Base-by-base conservation (phyloP, 2,888 invertebrate genomes). In the Petrophora chlorosata region DNA sequence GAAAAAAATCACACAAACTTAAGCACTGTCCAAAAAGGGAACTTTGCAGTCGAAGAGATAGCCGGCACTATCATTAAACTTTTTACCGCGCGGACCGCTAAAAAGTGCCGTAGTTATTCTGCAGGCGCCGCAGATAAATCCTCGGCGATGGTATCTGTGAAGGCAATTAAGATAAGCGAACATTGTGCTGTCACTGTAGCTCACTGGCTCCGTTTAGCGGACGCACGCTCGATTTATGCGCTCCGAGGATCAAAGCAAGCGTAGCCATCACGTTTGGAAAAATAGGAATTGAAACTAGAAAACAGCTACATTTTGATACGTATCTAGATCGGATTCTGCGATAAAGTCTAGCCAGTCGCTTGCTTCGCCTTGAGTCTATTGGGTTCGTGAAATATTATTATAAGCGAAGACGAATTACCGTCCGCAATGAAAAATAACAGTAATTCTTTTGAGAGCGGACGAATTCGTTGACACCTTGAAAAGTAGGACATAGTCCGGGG, bases 131-230 rank as follows among this genome's bases (percentile, higher is more conserved):
- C 73, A 75, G 83, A 85, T 86, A 85, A 83, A 85, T 85, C 77
- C 76, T 70, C 75, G 67, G 62, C 59, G 84, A 85, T 85, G 77
- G 73, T 85, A 83, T 85, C 86, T 77, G 61, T 65, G 67, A 63
- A 82, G 78, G 84, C 86, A 86, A 87, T 87, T 86, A 87, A 87
- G 88, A 88, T 87, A 87, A 84, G 76, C 78, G 80, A 69, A 79
- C 81, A 76, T 76, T 73, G 76, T 74, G 76, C 84, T 82, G 84
- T 85, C 84, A 79, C 78, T 73, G 74, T 70, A 70, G 74, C 78
- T 76, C 73, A 73, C 67, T 61, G 69, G 67, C 68, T 69, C 67
- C 78, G 73, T 78, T 82, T 76, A 79, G 79, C 73, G 74, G 77
- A 78, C 74, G 65, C 67, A 63, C 61, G 62, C 65, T 61, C 68